A percentile compares a stretch with the other conserved stretches of the same genome.
Evolutionary conservation across 2,888 invertebrate genomes (phyloP).

Genomic region (Sialis fuliginosa): DNA sequence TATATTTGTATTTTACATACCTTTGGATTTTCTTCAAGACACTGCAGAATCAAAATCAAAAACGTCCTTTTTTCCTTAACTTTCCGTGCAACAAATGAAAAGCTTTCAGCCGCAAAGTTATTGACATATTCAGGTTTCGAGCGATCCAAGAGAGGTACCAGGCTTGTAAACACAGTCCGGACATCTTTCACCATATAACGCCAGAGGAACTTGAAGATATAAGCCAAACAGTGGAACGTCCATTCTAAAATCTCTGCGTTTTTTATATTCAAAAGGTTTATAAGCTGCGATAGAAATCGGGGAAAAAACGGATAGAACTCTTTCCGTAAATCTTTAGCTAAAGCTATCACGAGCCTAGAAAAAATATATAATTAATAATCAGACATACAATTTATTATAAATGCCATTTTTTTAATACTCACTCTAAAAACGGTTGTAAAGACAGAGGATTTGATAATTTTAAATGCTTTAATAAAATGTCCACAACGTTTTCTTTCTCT

Average conservation of each 20-base stretch:
- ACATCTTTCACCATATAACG: constrained; percentile 67
- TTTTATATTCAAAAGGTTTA: constrained; percentile 51
- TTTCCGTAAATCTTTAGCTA: constrained; percentile 72
- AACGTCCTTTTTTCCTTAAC: constrained; percentile 63
- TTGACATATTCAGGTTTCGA: constrained; percentile 69
- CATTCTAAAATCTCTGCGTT: constrained; percentile 75
- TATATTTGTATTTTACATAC: constrained; percentile 29
- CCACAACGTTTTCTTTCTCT: constrained; percentile 57
- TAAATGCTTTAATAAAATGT: constrained; percentile 54
- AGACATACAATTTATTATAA: neutral
- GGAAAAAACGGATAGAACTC: constrained; percentile 82
- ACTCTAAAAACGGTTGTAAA: constrained; percentile 72
- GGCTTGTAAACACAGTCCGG: constrained; percentile 45
- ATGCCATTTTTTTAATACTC: constrained; percentile 25
- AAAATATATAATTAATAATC: constrained; percentile 10
- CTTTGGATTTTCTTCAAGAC: constrained; percentile 45
- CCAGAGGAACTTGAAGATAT: constrained; percentile 80
- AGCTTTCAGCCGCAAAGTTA: constrained; percentile 90
- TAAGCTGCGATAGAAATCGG: constrained; percentile 51
- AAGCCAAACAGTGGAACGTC: constrained; percentile 71
- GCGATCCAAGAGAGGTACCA: constrained; percentile 60
- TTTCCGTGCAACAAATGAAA: constrained; percentile 85
- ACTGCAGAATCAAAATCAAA: constrained; percentile 46
- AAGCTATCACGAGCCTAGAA: constrained; percentile 59
- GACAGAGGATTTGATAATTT: constrained; percentile 51